These are phyloP conservation scores for Prenolepis imparis DNA, from an alignment of 2,888 invertebrate genomes.

Conservation along the genomic window DNA sequence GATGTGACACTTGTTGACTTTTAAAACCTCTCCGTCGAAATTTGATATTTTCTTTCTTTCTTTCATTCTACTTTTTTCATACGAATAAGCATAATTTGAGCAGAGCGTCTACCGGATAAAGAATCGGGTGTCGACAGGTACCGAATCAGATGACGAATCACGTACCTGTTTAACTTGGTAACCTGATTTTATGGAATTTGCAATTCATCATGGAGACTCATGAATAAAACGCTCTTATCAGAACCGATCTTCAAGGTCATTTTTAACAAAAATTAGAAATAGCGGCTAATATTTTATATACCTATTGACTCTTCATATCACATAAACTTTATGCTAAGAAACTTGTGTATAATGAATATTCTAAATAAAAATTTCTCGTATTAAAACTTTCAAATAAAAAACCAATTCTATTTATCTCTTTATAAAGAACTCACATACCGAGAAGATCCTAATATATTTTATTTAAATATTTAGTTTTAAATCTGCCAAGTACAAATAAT, in stretches of 20 bases:
- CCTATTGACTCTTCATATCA: neutral
- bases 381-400: neutral
- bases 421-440: neutral
- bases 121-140: conserved; percentile 38
- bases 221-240: conserved; percentile 28
- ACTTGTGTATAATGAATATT: neutral
- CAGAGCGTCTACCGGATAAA: conserved; percentile 47
- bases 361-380: neutral
- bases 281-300: neutral
- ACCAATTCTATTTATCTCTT: neutral
- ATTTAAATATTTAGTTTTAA: neutral
- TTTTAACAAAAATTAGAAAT: conserved; percentile 8
- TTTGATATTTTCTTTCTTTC: conserved; percentile 25
- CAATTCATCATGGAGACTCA: conserved; percentile 59
- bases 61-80: conserved; percentile 30
- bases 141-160: conserved; percentile 7
- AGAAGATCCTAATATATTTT: neutral
- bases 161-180: conserved; percentile 59
- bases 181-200: conserved; percentile 61
- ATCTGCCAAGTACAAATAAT: neutral
- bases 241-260: neutral
- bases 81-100: conserved; percentile 50
- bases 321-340: neutral
- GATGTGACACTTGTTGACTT: conserved; percentile 48
- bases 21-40: conserved; percentile 32